Percentiles rank a stretch among this genome's conserved stretches.
These are phyloP conservation scores for Dallia pectoralis DNA, from an alignment of 2,797 vertebrate genomes.

Conservation along the genomic window DNA sequence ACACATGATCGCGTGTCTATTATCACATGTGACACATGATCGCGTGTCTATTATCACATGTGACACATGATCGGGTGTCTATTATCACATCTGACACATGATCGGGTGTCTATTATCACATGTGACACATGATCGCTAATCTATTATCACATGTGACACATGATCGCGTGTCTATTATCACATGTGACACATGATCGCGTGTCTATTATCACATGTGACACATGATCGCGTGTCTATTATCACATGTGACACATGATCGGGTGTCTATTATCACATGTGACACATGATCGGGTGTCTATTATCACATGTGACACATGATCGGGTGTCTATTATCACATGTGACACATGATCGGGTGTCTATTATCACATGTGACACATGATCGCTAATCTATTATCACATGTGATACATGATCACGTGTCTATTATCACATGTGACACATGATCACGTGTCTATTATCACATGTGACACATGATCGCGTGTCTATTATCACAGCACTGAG, in stretches of 20 bases:
- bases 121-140: too few relatives aligned
- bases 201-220: background rate
- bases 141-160: background rate
- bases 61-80: too few relatives aligned
- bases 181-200: too few relatives aligned
- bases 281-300: background rate
- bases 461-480: too few relatives aligned
- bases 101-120: background rate
- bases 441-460: background rate
- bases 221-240: background rate
- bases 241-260: too few relatives aligned
- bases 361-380: background rate
- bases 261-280: background rate
- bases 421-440: background rate
- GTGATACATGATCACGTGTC: too few relatives aligned
- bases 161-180: background rate
- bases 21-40: too few relatives aligned
- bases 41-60: background rate
- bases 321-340: background rate
- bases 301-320: too few relatives aligned
- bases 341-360: too few relatives aligned
- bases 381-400: background rate
- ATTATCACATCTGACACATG: background rate
- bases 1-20: too few relatives aligned
- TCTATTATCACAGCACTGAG: constrained; percentile 4